These are phyloP conservation scores for Peromyscus nudipes DNA, from an alignment of 2,797 vertebrate species.

Conservation along the genomic window DNA sequence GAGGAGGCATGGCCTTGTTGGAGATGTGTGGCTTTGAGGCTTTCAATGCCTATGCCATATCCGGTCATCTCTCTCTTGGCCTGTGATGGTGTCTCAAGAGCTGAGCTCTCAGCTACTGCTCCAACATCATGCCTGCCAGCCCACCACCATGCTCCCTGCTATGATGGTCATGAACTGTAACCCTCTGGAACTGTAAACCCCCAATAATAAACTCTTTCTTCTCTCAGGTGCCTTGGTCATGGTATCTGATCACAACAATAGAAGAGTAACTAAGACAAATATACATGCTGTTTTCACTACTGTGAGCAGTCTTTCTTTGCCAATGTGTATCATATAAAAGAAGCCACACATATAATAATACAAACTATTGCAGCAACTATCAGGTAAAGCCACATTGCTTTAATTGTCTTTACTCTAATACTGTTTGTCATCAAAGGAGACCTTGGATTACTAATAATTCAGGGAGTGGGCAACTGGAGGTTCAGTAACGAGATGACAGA, in stretches of 20 bases:
- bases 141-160: neutral
- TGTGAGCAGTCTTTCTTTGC: neutral
- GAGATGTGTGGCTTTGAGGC: neutral
- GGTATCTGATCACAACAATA: neutral
- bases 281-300: neutral
- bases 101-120: neutral
- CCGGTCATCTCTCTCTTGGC: too few relatives aligned
- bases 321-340: neutral
- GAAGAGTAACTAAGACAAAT: neutral
- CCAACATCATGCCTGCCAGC: neutral
- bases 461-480: neutral
- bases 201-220: neutral
- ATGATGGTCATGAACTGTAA: too few relatives aligned
- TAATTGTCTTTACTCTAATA: neutral
- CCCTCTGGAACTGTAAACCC: neutral
- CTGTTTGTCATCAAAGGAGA: neutral
- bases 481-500: neutral
- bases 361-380: neutral
- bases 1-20: neutral
- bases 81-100: neutral
- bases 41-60: neutral
- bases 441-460: neutral
- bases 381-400: neutral
- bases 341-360: neutral
- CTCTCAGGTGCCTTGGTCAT: neutral